Evolutionary conservation across 2,113 vertebrate species (phyloP).

Genomic region (Cyphotilapia sp.): DNA sequence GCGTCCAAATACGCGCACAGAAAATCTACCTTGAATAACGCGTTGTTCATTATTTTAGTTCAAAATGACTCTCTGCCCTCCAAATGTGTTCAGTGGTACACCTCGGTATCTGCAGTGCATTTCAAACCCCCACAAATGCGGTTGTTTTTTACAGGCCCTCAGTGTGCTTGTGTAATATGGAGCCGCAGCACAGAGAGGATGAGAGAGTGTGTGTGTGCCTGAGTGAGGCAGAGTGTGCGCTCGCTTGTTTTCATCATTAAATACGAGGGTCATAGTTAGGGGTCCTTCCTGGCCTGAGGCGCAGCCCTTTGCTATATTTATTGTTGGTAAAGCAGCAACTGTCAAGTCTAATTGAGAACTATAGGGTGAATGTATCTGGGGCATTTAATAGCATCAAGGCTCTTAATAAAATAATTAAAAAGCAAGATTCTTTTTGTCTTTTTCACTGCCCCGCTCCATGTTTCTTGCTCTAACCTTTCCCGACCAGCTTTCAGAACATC

Average conservation of each 20-base stretch:
- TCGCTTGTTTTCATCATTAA: constrained; percentile 74
- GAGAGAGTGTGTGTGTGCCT: constrained; percentile 2
- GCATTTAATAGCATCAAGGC: constrained; percentile 73
- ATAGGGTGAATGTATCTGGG: constrained; percentile 72
- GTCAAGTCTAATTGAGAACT: constrained; percentile 75
- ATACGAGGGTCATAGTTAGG: constrained; percentile 70
- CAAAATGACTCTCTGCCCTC: not conserved
- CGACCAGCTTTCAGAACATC: constrained; percentile 55
- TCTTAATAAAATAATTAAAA: constrained; percentile 73
- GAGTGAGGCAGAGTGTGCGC: constrained; percentile 17
- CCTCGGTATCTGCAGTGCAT: not conserved
- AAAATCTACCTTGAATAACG: not conserved
- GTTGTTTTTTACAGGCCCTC: not conserved
- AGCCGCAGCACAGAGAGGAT: not conserved
- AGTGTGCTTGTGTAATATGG: constrained; percentile 21
- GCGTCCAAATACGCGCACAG: not conserved
- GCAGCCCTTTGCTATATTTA: constrained; percentile 74
- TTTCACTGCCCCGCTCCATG: constrained; percentile 49
- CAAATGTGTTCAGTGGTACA: not conserved
- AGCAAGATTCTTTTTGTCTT: constrained; percentile 66
- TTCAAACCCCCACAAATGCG: not conserved
- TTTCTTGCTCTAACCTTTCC: constrained; percentile 61
- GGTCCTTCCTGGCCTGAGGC: constrained; percentile 65
- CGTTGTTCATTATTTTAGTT: not conserved
- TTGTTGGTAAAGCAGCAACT: constrained; percentile 74